phyloP scores from a whole-genome alignment of 1,140 invertebrate species.

The Mycetomoellerius zeteki region DNA sequence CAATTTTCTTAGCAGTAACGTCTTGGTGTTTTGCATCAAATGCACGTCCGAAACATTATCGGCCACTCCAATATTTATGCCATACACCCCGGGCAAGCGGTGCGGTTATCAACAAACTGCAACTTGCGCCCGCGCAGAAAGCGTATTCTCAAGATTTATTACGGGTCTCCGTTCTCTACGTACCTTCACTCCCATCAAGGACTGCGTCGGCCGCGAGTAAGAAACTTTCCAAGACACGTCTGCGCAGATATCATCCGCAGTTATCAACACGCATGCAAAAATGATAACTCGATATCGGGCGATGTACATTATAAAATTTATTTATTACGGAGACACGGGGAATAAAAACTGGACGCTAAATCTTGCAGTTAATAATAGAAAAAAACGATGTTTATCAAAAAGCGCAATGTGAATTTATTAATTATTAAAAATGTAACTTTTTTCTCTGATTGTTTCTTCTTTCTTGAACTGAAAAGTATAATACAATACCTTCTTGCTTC shows the following conservation, averaged over 20 bases:
- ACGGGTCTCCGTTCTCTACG: slow-evolving; percentile 18
- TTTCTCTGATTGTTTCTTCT: background rate
- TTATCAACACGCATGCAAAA: slow-evolving; percentile 21
- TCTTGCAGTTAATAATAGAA: background rate
- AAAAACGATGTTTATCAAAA: background rate
- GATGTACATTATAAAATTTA: slow-evolving; percentile 35
- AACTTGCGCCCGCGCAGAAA: background rate
- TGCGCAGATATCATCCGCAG: background rate
- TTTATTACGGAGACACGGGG: background rate
- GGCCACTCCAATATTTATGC: slow-evolving; percentile 37
- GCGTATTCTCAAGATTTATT: slow-evolving; percentile 44
- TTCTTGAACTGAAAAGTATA: background rate
- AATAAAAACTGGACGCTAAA: background rate
- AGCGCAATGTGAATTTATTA: background rate
- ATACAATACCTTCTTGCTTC: no score
- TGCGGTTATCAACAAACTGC: slow-evolving; percentile 50
- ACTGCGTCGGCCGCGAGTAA: background rate
- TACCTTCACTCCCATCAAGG: slow-evolving; percentile 30
- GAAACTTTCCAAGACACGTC: slow-evolving; percentile 25
- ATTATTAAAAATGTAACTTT: background rate
- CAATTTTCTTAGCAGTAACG: slow-evolving; percentile 24
- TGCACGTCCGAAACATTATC: slow-evolving; percentile 66
- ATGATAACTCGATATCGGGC: slow-evolving; percentile 36
- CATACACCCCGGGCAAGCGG: background rate
- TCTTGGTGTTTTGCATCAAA: slow-evolving; percentile 42